phyloP scores from a whole-genome alignment of 2,888 invertebrate species.

The Zootermopsis nevadensis region DNA sequence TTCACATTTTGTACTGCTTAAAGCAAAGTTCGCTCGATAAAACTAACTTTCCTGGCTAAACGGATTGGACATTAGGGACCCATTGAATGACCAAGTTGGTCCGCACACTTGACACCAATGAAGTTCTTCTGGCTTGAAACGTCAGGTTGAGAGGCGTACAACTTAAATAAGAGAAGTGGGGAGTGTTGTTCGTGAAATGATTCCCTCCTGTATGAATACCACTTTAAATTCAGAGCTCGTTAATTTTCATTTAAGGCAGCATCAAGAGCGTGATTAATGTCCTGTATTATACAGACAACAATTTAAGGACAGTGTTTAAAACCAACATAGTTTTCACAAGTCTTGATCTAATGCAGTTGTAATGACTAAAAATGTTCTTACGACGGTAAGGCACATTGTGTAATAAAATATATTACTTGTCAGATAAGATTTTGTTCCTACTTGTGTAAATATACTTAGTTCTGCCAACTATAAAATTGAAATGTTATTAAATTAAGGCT shows the following conservation, averaged over 20 bases:
- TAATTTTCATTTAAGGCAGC: constrained; percentile 35
- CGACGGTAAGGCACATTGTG: background rate
- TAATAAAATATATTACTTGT: background rate
- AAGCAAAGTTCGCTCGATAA: background rate
- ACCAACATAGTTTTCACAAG: background rate
- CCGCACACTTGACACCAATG: constrained; percentile 28
- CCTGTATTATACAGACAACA: background rate
- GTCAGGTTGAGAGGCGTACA: constrained; percentile 7
- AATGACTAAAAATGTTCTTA: background rate
- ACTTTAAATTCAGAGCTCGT: constrained; percentile 25
- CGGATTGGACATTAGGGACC: constrained; percentile 32
- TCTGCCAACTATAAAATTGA: no score
- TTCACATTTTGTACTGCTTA: background rate
- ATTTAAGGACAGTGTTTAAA: background rate
- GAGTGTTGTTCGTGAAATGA: constrained; percentile 14
- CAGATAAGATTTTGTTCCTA: background rate
- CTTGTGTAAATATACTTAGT: no score
- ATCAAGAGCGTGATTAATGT: constrained; percentile 22
- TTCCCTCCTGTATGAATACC: background rate
- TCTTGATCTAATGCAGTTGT: background rate
- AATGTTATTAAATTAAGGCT: no score
- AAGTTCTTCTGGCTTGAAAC: constrained; percentile 28
- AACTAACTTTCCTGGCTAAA: background rate
- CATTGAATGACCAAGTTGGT: background rate
- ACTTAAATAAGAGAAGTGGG: constrained; percentile 15